Conservation (phyloP, 2,797 vertebrate species). For the Ceryle rudis region DNA sequence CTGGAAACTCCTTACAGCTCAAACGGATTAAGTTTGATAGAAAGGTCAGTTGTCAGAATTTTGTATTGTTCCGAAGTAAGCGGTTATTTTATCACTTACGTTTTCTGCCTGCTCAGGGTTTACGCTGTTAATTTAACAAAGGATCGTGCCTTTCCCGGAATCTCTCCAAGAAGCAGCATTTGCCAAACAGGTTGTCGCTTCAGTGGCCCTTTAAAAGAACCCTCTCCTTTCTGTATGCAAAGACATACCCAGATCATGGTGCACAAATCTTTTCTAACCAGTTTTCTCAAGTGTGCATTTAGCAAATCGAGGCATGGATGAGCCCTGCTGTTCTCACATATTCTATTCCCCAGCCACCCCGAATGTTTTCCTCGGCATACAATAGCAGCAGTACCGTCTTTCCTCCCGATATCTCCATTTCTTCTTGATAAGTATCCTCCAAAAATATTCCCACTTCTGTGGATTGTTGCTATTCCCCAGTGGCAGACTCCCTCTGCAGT, state of each 20-base stretch:
- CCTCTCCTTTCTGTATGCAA: neutral
- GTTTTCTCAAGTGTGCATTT: neutral
- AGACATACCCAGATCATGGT: neutral
- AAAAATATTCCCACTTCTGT: neutral
- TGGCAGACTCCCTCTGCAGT: neutral
- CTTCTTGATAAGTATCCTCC: neutral
- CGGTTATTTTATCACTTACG: neutral
- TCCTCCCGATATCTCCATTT: neutral
- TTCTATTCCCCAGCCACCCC: neutral
- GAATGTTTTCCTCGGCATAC: neutral
- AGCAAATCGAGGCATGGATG: neutral
- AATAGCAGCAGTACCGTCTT: neutral
- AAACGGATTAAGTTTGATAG: neutral
- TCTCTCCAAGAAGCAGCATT: neutral
- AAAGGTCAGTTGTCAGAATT: neutral
- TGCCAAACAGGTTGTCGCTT: neutral
- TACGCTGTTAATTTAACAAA: neutral
- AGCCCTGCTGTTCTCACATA: neutral
- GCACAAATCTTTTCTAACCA: neutral
- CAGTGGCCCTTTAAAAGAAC: neutral
- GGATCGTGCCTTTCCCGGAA: no score
- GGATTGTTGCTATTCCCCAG: constrained; percentile 15
- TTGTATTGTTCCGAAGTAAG: neutral
- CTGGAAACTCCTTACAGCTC: neutral
- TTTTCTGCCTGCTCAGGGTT: neutral